Base-by-base conservation (phyloP, 1,140 invertebrate species). In the Euura lappo region DNA sequence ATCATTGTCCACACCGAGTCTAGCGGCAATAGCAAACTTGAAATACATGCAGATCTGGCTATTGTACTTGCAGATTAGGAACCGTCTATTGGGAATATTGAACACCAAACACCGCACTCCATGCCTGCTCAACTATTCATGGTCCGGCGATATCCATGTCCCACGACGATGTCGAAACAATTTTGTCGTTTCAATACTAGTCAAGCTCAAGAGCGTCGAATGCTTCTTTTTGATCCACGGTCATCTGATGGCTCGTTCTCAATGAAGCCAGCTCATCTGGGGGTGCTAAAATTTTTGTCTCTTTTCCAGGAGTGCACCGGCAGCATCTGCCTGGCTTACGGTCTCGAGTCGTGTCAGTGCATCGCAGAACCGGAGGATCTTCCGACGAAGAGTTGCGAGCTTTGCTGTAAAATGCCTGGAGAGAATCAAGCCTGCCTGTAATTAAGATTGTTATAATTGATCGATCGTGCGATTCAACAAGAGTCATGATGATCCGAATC, bases 281-380 rank as follows among this genome's bases (percentile, higher is more conserved):
- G 13, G 28, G 28, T 28, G 28, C 28, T 28, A 28, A 28, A 28
- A 28, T 28, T 28, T 28, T 0, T 28, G 28, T 28, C 28, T 28
- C 1, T 28, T 28, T 28, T 28, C 28, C 75, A 94, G 93, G 94
- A 97, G 86, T 98, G 97, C 80, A 96, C 95, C 0, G 96, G 96
- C 0, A 97, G 96, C 60, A 96, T 98, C 80, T 98, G 97, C 85
- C 88, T 96, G 72, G 94, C 94, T 4, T 98, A 98, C 85, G 96
- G 96, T 43, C 90, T 99, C 84, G 96, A 98, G 87, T 98, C 97
- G 10, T 99, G 98, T 83, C 98, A 99, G 86, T 97, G 96, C 88
- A 90, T 94, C 79, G 91, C 94, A 51, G 90, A 92, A 73, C 89
- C 91, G 2, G 89, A 90, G 65, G 95, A 97, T 86, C 92, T 93